phyloP scores from a whole-genome alignment of 2,888 invertebrate species.

The Branchellion lobata region DNA sequence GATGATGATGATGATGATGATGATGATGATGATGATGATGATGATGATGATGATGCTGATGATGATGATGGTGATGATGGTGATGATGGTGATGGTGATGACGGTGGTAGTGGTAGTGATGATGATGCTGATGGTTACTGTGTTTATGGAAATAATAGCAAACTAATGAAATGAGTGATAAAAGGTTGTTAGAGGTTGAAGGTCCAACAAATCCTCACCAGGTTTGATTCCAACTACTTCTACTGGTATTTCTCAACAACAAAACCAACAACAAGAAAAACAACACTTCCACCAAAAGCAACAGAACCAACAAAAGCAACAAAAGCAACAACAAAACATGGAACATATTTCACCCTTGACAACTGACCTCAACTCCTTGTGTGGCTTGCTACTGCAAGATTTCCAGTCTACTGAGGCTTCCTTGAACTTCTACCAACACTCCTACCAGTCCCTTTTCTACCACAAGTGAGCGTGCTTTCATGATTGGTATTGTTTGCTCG shows the following conservation, averaged over 20 bases:
- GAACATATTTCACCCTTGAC: background rate
- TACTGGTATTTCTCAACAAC: too few species aligned
- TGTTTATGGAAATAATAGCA: too few species aligned
- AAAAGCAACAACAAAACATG: background rate
- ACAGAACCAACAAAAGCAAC: background rate
- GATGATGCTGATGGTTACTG: too few species aligned
- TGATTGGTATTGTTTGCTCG: background rate
- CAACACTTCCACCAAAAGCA: background rate
- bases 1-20: background rate
- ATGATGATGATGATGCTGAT: background rate
- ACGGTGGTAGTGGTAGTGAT: too few species aligned
- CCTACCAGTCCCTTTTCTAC: background rate
- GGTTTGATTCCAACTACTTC: too few species aligned
- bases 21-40: slow-evolving; percentile 14
- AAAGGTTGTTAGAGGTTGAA: too few species aligned
- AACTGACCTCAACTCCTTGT: background rate
- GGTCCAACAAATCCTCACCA: too few species aligned
- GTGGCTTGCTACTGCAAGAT: background rate
- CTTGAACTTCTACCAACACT: background rate
- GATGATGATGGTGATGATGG: slow-evolving; percentile 6
- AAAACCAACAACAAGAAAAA: background rate
- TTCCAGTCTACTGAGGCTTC: background rate
- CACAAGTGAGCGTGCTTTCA: background rate
- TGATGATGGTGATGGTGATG: too few species aligned
- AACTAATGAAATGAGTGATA: too few species aligned